These are phyloP conservation scores for Pogonophryne albipinna DNA, from an alignment of 2,797 vertebrate species.

Conservation along the genomic window DNA sequence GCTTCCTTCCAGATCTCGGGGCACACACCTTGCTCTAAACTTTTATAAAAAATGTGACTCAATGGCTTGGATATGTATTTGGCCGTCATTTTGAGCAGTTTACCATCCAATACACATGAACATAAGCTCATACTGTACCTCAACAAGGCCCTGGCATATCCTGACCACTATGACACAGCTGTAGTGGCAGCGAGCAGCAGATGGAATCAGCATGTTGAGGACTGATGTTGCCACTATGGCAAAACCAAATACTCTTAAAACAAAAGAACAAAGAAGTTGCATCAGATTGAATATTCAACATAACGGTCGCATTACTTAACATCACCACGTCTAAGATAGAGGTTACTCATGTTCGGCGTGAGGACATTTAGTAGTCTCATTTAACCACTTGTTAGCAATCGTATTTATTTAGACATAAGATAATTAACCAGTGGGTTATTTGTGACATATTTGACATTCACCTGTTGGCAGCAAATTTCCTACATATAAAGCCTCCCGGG, in stretches of 20 bases:
- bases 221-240: constrained; percentile 94
- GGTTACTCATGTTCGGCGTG: no score
- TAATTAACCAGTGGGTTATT: no score
- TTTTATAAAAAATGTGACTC: no score
- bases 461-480: constrained; percentile 90
- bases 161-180: constrained; percentile 94
- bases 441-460: constrained; percentile 49
- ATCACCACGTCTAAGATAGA: no score
- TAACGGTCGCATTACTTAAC: no score
- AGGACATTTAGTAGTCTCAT: no score
- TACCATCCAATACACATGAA: background rate
- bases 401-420: no score
- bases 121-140: constrained; percentile 81
- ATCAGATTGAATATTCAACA: constrained; percentile 13
- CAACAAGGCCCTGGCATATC: constrained; percentile 94
- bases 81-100: no score
- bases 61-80: no score
- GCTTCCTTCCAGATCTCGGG: no score
- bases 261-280: constrained; percentile 31
- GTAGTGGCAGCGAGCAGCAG: constrained; percentile 92
- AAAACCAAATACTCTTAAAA: constrained; percentile 92
- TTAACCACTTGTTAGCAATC: no score
- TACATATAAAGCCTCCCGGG: constrained; percentile 94
- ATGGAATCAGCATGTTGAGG: constrained; percentile 94
- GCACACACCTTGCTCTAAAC: no score